Evolutionary conservation across 1,140 invertebrate genomes (phyloP).

Genomic region (Saccostrea cuccullata): DNA sequence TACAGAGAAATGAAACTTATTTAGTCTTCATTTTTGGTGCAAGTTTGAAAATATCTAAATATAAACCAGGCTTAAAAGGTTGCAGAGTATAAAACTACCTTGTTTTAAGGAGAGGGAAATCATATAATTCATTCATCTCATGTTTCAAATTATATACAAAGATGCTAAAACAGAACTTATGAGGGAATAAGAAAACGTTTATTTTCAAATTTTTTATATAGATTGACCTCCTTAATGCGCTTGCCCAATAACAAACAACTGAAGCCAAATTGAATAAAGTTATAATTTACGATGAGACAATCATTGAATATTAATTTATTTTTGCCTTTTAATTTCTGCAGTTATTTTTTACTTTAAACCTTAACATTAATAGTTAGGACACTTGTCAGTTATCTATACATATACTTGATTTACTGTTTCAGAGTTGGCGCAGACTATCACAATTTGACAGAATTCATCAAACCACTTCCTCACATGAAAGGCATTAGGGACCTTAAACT

Average conservation of each 20-base stretch:
- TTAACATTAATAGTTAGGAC: background rate
- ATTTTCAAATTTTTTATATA: background rate
- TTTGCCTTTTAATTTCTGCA: background rate
- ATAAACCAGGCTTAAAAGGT: too few species aligned
- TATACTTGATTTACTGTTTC: background rate
- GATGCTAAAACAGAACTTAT: too few species aligned
- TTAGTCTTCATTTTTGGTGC: too few species aligned
- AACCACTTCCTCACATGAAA: background rate
- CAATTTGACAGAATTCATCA: slow-evolving; percentile 8
- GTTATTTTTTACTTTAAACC: background rate
- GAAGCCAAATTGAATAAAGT: background rate
- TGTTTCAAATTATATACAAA: too few species aligned
- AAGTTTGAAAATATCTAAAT: too few species aligned
- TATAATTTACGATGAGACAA: background rate
- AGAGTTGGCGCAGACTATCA: background rate
- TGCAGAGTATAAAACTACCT: too few species aligned
- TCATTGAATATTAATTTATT: background rate
- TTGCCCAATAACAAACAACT: background rate
- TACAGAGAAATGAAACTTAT: too few species aligned
- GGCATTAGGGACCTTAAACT: background rate
- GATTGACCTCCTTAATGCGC: background rate
- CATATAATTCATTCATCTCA: too few species aligned
- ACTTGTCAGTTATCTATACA: background rate
- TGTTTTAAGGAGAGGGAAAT: too few species aligned
- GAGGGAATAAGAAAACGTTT: too few species aligned